Evolutionary conservation across 2,797 vertebrate species (phyloP).

Genomic region (Sebastes umbrosus): DNA sequence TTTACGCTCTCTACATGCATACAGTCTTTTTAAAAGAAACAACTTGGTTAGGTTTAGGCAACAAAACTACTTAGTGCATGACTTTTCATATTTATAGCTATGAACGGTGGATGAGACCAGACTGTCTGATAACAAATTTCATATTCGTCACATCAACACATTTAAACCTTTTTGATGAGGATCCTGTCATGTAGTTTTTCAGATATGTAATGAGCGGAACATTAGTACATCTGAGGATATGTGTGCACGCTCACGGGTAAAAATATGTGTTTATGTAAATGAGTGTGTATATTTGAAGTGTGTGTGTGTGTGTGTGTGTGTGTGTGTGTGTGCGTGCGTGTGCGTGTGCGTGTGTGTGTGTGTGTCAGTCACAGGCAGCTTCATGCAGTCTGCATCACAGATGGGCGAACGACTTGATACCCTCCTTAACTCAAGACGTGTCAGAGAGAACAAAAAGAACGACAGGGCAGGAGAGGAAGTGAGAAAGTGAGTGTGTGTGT

Average conservation of each 20-base stretch:
- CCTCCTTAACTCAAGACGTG: constrained; percentile 47
- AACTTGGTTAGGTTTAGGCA: too few relatives aligned
- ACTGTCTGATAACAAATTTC: neutral
- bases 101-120: too few relatives aligned
- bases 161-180: neutral
- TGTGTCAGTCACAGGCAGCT: neutral
- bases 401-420: constrained; percentile 59
- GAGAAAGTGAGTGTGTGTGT: constrained; percentile 23
- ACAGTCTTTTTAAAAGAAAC: too few relatives aligned
- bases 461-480: constrained; percentile 43
- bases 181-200: neutral
- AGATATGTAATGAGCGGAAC: neutral
- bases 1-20: too few relatives aligned
- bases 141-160: neutral
- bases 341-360: neutral
- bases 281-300: neutral
- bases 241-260: neutral
- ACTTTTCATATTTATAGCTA: too few relatives aligned
- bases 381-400: constrained; percentile 53
- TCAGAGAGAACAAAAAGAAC: constrained; percentile 54
- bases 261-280: constrained; percentile 1
- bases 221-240: neutral
- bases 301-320: neutral
- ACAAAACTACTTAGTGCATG: too few relatives aligned
- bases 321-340: neutral